phyloP scores from a whole-genome alignment of 2,113 vertebrate species.

The Coturnix japonica region DNA sequence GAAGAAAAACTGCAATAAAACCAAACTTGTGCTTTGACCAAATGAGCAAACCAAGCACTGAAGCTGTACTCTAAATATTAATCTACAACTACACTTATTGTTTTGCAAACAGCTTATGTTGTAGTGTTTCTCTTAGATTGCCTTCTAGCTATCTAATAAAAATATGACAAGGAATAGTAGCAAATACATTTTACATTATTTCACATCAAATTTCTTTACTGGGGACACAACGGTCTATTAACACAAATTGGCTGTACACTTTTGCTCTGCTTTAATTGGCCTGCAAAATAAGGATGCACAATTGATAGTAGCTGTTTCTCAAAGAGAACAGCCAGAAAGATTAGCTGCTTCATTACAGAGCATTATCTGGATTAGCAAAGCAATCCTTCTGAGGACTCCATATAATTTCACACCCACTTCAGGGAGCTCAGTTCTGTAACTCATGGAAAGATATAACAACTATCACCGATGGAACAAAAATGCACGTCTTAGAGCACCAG shows the following conservation, averaged over 20 bases:
- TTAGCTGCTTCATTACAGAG: neutral
- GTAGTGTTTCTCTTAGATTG: neutral
- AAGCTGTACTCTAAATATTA: neutral
- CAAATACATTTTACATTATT: constrained; percentile 16
- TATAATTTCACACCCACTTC: neutral
- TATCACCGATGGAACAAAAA: neutral
- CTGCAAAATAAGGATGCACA: neutral
- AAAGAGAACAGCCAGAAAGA: neutral
- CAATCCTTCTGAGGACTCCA: neutral
- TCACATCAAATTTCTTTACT: neutral
- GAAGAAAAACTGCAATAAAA: neutral
- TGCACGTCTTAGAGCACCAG: rapidly evolving
- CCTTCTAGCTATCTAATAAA: constrained; percentile 6
- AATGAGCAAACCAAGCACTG: neutral
- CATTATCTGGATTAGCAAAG: neutral
- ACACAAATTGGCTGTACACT: neutral
- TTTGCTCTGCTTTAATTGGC: neutral
- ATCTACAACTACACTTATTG: neutral
- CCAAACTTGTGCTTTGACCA: neutral
- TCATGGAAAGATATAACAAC: neutral
- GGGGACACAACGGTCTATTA: neutral
- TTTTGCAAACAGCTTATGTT: neutral
- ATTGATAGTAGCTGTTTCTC: neutral
- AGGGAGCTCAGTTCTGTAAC: neutral
- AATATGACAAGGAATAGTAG: neutral